Percentiles rank a stretch among this genome's conserved stretches.
Evolutionary conservation across 2,113 vertebrate genomes (phyloP).

Genomic region (Pitta sordida): DNA sequence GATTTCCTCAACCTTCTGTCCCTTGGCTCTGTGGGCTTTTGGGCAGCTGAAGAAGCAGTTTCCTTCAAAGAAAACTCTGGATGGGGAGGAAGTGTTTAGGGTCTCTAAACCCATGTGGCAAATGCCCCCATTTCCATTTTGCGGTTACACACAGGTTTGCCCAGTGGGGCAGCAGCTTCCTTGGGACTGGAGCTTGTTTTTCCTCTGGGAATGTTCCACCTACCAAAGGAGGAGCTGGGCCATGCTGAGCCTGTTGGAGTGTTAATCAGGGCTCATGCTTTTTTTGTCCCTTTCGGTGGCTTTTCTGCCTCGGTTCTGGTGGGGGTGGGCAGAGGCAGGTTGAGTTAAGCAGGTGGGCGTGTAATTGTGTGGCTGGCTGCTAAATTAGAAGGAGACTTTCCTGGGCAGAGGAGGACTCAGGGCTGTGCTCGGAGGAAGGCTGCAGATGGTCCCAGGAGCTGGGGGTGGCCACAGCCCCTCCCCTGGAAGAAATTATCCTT

Average conservation of each 20-base stretch:
- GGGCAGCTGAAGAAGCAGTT: neutral
- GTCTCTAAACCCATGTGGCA: neutral
- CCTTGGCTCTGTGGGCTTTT: neutral
- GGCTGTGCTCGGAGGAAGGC: constrained; percentile 9
- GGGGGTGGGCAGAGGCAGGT: neutral
- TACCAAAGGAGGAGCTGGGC: neutral
- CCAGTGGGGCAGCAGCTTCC: neutral
- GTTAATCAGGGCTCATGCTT: neutral
- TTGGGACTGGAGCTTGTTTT: neutral
- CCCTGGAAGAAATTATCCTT: neutral
- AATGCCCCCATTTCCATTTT: neutral
- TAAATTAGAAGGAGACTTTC: constrained; percentile 17
- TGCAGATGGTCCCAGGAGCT: constrained; percentile 30
- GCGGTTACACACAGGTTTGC: neutral
- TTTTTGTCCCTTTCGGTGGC: neutral
- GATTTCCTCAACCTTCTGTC: neutral
- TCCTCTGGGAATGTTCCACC: neutral
- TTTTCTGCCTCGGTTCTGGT: neutral
- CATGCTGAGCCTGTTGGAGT: neutral
- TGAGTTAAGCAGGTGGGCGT: constrained; percentile 20
- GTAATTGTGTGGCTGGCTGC: constrained; percentile 28
- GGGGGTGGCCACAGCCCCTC: neutral
- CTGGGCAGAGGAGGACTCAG: neutral
- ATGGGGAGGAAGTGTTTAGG: neutral
- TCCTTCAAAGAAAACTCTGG: neutral